These are phyloP conservation scores for Paedocypris sp. DNA, from an alignment of 2,113 vertebrate genomes.

Conservation along the genomic window DNA sequence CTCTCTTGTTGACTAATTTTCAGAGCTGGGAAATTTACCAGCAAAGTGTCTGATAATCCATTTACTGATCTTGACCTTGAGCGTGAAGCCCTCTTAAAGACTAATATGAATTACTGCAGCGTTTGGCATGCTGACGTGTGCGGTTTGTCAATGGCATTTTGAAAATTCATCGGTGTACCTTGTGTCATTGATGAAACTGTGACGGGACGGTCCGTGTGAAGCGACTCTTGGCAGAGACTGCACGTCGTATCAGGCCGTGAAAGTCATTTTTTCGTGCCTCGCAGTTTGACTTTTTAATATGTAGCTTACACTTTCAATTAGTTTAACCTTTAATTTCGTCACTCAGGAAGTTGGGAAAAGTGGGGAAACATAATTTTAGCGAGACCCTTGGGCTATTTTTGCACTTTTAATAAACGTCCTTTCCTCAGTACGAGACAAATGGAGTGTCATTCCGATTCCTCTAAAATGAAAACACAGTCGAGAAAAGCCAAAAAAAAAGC, in stretches of 20 bases:
- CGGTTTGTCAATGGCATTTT: constrained; percentile 1
- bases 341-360: background rate
- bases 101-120: constrained; percentile 12
- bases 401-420: constrained; percentile 18
- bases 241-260: no score
- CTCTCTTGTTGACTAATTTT: constrained; percentile 21
- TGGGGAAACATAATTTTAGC: background rate
- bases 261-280: no score
- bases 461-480: background rate
- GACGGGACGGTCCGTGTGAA: background rate
- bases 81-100: constrained; percentile 1
- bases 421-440: constrained; percentile 1
- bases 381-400: background rate
- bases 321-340: constrained; percentile 14
- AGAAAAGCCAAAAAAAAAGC: no score
- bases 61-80: constrained; percentile 33
- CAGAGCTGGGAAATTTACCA: constrained; percentile 12
- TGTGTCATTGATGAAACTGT: constrained; percentile 21
- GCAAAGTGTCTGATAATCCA: constrained; percentile 26
- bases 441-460: constrained; percentile 1
- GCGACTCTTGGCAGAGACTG: constrained; percentile 18
- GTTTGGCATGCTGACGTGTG: constrained; percentile 13
- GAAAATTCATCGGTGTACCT: constrained; percentile 19
- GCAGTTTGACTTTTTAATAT: constrained; percentile 3
- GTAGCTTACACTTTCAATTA: constrained; percentile 5